Conservation (phyloP, 2,797 vertebrate species). For the Mus spretus region DNA sequence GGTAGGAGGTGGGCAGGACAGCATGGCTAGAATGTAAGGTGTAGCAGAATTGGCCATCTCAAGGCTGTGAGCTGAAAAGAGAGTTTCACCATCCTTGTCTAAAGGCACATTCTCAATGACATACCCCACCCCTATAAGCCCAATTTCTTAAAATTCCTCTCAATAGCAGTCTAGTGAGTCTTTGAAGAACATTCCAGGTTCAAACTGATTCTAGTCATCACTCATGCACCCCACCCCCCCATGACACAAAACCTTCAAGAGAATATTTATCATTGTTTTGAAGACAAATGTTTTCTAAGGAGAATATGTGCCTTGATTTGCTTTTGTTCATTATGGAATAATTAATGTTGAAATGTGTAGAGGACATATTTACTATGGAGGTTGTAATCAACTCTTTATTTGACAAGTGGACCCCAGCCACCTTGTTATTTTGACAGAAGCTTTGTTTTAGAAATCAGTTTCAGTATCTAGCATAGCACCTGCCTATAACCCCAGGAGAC, state of each 20-base stretch:
- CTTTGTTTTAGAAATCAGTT: conserved; percentile 51
- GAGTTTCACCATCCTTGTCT: not conserved
- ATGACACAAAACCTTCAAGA: not conserved
- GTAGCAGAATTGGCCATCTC: not conserved
- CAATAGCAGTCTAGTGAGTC: not conserved
- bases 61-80: not conserved
- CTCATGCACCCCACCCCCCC: not conserved
- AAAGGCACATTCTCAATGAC: not conserved
- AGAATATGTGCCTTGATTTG: not conserved
- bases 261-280: not conserved
- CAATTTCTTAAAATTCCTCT: not conserved
- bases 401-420: not conserved
- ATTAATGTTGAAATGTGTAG: conserved; percentile 12
- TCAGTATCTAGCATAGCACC: not conserved
- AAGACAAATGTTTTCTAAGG: conserved; percentile 29
- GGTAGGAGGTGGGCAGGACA: not conserved
- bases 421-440: not conserved
- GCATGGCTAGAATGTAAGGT: not conserved
- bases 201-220: not conserved
- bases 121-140: not conserved
- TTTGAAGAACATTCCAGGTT: not conserved
- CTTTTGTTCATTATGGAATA: conserved; percentile 33
- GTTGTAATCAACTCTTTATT: not conserved
- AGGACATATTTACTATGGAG: conserved; percentile 7
- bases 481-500: not conserved